phyloP scores from a whole-genome alignment of 2,888 invertebrate genomes.

The Apocheima hispidaria region DNA sequence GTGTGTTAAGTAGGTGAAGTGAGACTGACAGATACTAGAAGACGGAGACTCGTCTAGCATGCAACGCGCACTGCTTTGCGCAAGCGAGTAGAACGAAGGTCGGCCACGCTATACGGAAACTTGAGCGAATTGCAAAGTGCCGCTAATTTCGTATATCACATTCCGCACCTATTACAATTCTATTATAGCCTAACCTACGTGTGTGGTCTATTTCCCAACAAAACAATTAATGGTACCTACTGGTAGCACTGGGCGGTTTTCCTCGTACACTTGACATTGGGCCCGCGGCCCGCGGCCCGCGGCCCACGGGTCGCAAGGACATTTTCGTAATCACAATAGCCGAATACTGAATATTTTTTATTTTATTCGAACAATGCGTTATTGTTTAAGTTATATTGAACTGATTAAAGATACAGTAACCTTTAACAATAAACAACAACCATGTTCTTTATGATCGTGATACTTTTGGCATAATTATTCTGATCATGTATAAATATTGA shows the following conservation, averaged over 20 bases:
- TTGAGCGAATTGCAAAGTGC: conserved; percentile 63
- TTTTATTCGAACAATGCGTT: conserved; percentile 27
- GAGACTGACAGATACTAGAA: conserved; percentile 33
- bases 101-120: conserved; percentile 64
- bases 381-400: conserved; percentile 2
- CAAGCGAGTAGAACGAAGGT: conserved; percentile 63
- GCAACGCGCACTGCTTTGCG: conserved; percentile 64
- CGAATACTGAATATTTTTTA: conserved; percentile 31
- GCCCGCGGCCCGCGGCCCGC: conserved; percentile 43
- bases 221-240: conserved; percentile 40
- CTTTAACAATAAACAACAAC: too few species aligned
- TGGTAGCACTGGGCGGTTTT: conserved; percentile 50
- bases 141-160: conserved; percentile 56
- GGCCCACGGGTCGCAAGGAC: conserved; percentile 45
- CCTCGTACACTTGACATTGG: conserved; percentile 79
- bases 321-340: conserved; percentile 63
- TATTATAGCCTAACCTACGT: conserved; percentile 17
- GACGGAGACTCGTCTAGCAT: conserved; percentile 53
- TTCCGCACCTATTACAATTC: conserved; percentile 28
- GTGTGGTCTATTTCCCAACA: conserved; percentile 45
- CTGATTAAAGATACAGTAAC: neutral
- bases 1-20: neutral
- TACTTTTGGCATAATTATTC: too few species aligned
- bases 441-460: neutral
- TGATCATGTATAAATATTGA: too few species aligned